Percentiles rank a stretch among this genome's conserved stretches.
Conservation (phyloP, 2,797 vertebrate species). For the Hirundo rustica region DNA sequence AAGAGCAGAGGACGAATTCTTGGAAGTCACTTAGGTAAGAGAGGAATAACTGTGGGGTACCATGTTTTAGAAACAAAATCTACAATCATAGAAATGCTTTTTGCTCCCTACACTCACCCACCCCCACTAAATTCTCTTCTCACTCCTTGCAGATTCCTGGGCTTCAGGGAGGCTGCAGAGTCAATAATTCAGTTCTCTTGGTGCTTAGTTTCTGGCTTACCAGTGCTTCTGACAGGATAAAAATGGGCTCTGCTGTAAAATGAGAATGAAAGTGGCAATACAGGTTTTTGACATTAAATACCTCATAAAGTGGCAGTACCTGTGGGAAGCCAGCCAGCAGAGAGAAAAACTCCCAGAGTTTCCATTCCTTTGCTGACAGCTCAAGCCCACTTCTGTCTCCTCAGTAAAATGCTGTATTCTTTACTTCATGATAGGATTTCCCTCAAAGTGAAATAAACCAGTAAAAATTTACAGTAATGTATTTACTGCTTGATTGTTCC, state of each 20-base stretch:
- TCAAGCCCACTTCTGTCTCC: not conserved
- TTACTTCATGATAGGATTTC: not conserved
- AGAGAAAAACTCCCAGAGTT: not conserved
- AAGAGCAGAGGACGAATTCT: not conserved
- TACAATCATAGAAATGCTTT: not conserved
- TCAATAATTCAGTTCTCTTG: not conserved
- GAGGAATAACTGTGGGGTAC: not conserved
- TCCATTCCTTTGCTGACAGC: not conserved
- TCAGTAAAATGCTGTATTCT: not conserved
- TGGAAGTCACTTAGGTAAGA: not conserved
- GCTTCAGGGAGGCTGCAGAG: not conserved
- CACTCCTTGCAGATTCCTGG: not conserved
- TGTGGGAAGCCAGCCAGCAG: not conserved
- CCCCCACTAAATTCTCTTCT: not conserved
- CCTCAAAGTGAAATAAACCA: not conserved
- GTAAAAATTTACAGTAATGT: not conserved
- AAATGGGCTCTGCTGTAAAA: not conserved
- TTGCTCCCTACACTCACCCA: not conserved
- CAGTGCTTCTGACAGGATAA: not conserved
- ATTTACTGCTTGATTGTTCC: not conserved
- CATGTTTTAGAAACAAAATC: not conserved
- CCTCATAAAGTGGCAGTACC: not conserved
- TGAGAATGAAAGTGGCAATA: not conserved
- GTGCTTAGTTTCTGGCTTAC: not conserved
- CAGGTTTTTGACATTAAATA: not conserved